Conservation (phyloP, 2,113 vertebrate species). For the Solenodon paradoxus region DNA sequence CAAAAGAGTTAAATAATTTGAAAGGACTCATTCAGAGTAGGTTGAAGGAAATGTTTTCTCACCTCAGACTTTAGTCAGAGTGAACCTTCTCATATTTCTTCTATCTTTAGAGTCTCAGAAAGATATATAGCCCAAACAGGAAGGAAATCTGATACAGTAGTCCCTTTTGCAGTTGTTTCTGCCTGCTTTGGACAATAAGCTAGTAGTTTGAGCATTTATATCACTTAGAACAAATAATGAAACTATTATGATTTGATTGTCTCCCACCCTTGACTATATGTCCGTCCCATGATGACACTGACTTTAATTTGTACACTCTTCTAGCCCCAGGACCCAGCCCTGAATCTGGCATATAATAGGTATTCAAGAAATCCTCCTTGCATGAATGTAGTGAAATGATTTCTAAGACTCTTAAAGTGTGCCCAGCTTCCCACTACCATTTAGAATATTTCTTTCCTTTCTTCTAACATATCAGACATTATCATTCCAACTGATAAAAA, state of each 20-base stretch:
- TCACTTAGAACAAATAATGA: slow-evolving; percentile 6
- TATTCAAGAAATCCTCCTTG: background rate
- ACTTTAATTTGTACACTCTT: background rate
- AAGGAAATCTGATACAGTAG: background rate
- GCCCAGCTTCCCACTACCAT: background rate
- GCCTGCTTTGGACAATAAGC: background rate
- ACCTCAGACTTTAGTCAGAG: background rate
- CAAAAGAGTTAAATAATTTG: background rate
- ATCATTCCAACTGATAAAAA: slow-evolving; percentile 3
- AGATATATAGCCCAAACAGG: background rate
- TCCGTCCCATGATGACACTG: background rate
- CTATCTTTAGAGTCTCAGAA: background rate
- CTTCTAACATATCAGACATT: background rate
- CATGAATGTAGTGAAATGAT: background rate
- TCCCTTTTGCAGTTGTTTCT: background rate
- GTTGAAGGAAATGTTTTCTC: background rate
- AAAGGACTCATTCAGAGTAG: background rate
- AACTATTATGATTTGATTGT: background rate
- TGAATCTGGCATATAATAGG: background rate
- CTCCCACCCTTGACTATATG: background rate
- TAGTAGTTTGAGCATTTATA: background rate
- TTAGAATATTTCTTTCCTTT: background rate
- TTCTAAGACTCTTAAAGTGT: background rate
- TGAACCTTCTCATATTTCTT: background rate
- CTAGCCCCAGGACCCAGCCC: background rate